Evolutionary conservation across 2,888 invertebrate species (phyloP).

Genomic region (Rhorus exstirpatorius): DNA sequence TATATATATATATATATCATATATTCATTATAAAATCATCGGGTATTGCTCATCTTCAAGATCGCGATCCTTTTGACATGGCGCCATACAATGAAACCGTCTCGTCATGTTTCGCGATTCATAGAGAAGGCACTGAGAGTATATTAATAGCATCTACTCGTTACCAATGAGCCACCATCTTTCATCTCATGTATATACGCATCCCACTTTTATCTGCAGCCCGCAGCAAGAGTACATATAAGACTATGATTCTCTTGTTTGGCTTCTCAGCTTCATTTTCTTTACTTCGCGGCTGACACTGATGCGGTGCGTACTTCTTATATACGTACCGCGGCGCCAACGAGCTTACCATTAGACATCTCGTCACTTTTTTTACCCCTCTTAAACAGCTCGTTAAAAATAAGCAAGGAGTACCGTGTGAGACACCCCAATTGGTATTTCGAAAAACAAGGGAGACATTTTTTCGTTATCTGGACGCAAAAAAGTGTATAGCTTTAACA

Average conservation of each 20-base stretch:
- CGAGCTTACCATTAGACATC: conserved; percentile 25
- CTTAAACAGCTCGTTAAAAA: conserved; percentile 29
- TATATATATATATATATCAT: not conserved
- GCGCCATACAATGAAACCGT: conserved; percentile 41
- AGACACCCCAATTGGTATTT: conserved; percentile 2
- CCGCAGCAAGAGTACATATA: not conserved
- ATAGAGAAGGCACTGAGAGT: conserved; percentile 33
- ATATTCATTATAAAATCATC: conserved; percentile 46
- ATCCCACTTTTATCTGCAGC: conserved; percentile 18
- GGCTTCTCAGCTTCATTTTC: conserved; percentile 40
- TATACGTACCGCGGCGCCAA: conserved; percentile 50
- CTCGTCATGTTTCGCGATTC: conserved; percentile 58
- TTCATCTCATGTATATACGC: conserved; percentile 44
- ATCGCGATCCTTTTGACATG: conserved; percentile 21
- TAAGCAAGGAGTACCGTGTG: conserved; percentile 1
- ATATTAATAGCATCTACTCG: conserved; percentile 60
- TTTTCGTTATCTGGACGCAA: not conserved
- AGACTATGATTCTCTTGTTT: conserved; percentile 47
- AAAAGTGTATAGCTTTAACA: too few relatives aligned
- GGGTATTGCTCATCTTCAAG: conserved; percentile 32
- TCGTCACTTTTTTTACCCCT: conserved; percentile 29
- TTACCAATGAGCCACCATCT: conserved; percentile 56
- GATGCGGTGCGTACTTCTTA: conserved; percentile 6
- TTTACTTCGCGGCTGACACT: conserved; percentile 34
- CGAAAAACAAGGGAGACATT: not conserved